Percentiles rank a stretch among this genome's conserved stretches.
These are phyloP conservation scores for Anomalospiza imberbis DNA, from an alignment of 2,797 vertebrate genomes.

Conservation along the genomic window DNA sequence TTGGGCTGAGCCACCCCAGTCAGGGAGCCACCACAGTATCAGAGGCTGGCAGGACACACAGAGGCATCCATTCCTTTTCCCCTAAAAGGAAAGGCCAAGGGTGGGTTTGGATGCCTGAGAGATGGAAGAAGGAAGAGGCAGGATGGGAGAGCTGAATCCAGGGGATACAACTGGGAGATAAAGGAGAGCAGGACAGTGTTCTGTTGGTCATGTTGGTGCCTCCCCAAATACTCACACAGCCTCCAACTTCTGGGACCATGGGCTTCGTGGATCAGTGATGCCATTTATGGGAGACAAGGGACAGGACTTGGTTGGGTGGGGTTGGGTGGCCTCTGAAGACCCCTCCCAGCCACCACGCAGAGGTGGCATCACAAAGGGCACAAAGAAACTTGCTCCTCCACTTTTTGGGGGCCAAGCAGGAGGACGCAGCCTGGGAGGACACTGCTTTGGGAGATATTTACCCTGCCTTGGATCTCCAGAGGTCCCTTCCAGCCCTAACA, in stretches of 20 bases:
- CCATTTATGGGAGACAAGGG: background rate
- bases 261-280: background rate
- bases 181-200: background rate
- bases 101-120: background rate
- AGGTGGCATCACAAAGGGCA: background rate
- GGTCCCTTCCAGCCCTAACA: background rate
- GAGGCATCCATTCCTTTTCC: background rate
- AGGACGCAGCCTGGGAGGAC: background rate
- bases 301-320: background rate
- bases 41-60: background rate
- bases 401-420: background rate
- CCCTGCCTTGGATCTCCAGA: background rate
- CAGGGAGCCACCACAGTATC: background rate
- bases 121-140: background rate
- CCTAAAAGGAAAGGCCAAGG: background rate
- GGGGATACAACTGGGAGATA: rapidly evolving
- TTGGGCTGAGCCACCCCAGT: background rate
- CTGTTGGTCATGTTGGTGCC: background rate
- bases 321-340: background rate
- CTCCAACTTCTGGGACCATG: background rate
- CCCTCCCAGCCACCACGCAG: background rate
- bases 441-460: background rate
- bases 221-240: background rate
- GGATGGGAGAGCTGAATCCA: background rate
- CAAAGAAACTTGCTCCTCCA: background rate